Base-by-base conservation (phyloP, 2,113 vertebrate genomes). In the Rhinoderma darwinii region DNA sequence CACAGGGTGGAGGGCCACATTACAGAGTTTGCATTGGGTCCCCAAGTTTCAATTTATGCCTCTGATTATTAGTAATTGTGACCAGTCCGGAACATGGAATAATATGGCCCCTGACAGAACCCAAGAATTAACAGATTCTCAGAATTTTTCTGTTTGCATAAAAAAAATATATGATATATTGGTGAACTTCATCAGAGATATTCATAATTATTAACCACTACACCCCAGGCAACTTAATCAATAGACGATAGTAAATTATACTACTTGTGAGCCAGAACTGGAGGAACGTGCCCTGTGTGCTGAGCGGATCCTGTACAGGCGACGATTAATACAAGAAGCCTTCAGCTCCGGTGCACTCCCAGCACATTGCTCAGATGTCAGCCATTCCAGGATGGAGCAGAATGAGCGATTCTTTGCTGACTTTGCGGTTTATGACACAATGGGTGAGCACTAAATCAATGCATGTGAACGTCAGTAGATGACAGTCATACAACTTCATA, bases 141-240 rank as follows among this genome's bases (percentile, higher is more conserved):
- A 11, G 20, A 41, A 41, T 72, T 6, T 39, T 22, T 11, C 35
- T 17, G 7, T 39, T 72, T 39, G 35, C 68, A 72, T 72, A 11
- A 68, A 68, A 32, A 5, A 35, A 32, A 35, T 0, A 27, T n/a
- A 70, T 41, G 68, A 72, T 72, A 72, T 72, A 39, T 41, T 3
- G 37, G 1, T 22, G 35, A 41, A 72, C 20, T 72, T 72, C 37
- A 72, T 72, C 68, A 39, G 1, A 72, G 68, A 39, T 72, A 72
- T 72, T 72, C 68, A 72, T 72, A 72, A 72, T 72, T 72, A 72
- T 72, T 72, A 72, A 41, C 35, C 37, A 72, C 68, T 41, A 22
- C 68, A 41, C 68, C 68, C 68, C 20, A 72, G 68, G 68, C 68
- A 41, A 41, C 68, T 72, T 41, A 72, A 72, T 72, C 68, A 72